These are phyloP conservation scores for Dione vanillae DNA, from an alignment of 2,888 invertebrate genomes.

Conservation along the genomic window DNA sequence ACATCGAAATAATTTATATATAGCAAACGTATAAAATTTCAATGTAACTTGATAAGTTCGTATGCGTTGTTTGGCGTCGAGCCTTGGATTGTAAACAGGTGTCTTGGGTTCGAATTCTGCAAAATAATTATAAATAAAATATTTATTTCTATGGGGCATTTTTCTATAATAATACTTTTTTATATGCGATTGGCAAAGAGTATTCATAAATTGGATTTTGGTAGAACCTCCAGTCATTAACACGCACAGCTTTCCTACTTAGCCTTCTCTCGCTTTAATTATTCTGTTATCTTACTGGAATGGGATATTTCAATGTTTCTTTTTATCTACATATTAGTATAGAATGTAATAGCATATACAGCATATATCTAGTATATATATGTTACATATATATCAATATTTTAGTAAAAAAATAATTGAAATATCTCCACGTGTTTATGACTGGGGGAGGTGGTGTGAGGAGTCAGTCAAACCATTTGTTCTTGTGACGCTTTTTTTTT, in stretches of 20 bases:
- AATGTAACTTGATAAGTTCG: no score
- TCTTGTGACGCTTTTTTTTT: constrained; percentile 34
- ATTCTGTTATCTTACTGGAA: constrained; percentile 47
- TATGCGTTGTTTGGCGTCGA: no score
- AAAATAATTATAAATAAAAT: neutral
- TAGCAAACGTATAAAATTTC: no score
- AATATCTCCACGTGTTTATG: constrained; percentile 60
- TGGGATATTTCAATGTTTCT: constrained; percentile 62
- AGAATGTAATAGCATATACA: neutral
- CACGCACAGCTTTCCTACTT: constrained; percentile 67
- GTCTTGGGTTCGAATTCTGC: no score
- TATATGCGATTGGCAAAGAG: constrained; percentile 20
- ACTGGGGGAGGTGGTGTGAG: constrained; percentile 79
- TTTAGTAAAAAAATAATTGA: constrained; percentile 50
- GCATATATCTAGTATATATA: neutral
- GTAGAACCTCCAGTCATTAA: constrained; percentile 72
- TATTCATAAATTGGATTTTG: constrained; percentile 20
- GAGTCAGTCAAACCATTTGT: constrained; percentile 50
- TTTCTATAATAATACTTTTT: constrained; percentile 2
- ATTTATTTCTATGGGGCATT: neutral
- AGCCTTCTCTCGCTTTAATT: constrained; percentile 59
- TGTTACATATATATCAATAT: neutral
- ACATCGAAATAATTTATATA: no score
- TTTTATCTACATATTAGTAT: constrained; percentile 30
- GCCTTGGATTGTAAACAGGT: no score